Evolutionary conservation across 2,113 vertebrate genomes (phyloP), one percentile per base, ranked within the genome.

Genomic region (Rhinolophus sinicus): DNA sequence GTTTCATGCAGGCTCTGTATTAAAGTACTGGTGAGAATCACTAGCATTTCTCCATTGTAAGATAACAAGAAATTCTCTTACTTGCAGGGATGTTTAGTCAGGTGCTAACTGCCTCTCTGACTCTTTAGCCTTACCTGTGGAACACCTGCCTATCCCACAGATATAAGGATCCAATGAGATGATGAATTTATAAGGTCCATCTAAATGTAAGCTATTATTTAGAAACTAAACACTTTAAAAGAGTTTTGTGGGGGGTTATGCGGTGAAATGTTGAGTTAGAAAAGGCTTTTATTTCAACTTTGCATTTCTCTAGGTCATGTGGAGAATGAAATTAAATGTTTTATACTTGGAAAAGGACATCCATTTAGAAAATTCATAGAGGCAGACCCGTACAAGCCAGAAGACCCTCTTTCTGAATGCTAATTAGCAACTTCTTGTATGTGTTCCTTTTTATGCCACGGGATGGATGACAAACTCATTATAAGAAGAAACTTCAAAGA

Each of bases 341-440:
- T 92, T 96, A 19, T 87, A 69, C n/a, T 92, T 96, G 40, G 82
- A 89, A 97, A 93, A 60, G 77, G 64, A 67, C 50, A 94, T 81
- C 50, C 12, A 94, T 95, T 96, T 94, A 70, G 92, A 85, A 91
- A 94, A 95, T 92, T 84, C 33, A 35, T 89, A 56, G 80, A 96
- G 50, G 13, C 70, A 92, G 83, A 96, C 75, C 50, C 73, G 14
- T 82, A 56, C 19, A 82, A 89, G 13, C 75, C 92, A 87, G 80
- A 96, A 91, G 16, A 94, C 88, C 76, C 30, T 82, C 33, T 96
- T 95, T 87, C 38, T 78, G 70, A 91, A 85, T 89, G 90, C 54
- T 96, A 93, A 96, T 98, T 96, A 97, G 62, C 70, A 97, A 40
- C 54, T 93, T 80, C 95, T 50, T 72, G n/a, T 95, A 35, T 97